phyloP scores from a whole-genome alignment of 2,797 vertebrate genomes.

The Meriones psammophilus region DNA sequence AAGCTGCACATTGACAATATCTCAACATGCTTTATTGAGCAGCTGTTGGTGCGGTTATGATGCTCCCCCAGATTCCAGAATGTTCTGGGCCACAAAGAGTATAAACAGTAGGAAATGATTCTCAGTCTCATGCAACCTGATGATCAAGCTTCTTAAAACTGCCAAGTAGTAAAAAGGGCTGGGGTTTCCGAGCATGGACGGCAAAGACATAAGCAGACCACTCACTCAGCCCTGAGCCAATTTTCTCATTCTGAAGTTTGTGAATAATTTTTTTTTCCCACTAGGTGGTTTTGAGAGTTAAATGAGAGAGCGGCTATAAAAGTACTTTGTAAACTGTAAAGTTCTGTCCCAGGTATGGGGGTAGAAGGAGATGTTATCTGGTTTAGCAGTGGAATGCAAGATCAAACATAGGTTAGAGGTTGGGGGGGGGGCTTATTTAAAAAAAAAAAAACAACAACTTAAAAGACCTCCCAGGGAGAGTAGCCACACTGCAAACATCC shows the following conservation, averaged over 20 bases:
- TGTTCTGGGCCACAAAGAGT: constrained; percentile 9
- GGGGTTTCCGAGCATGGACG: not conserved
- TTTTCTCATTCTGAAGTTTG: constrained; percentile 50
- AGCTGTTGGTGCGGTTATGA: not conserved
- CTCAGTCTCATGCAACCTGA: not conserved
- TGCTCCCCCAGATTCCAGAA: constrained; percentile 32
- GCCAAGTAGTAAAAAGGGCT: not conserved
- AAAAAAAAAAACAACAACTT: constrained; percentile 56
- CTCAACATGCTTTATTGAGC: constrained; percentile 40
- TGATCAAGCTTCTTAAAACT: constrained; percentile 9
- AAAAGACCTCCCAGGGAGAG: constrained; percentile 74
- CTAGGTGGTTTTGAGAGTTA: constrained; percentile 20
- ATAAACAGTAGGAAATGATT: not conserved
- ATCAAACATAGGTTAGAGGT: constrained; percentile 31
- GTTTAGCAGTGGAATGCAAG: constrained; percentile 65
- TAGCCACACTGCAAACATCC: constrained; percentile 60
- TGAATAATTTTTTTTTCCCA: not conserved
- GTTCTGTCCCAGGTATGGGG: not conserved
- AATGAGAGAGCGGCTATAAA: constrained; percentile 54
- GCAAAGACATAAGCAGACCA: not conserved
- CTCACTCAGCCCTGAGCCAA: not conserved
- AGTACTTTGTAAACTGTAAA: constrained; percentile 30
- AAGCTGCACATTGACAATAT: not conserved
- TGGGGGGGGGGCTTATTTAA: not conserved
- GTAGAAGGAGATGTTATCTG: not conserved